Evolutionary conservation across 2,888 invertebrate genomes (phyloP).

Genomic region (Rhorus exstirpatorius): DNA sequence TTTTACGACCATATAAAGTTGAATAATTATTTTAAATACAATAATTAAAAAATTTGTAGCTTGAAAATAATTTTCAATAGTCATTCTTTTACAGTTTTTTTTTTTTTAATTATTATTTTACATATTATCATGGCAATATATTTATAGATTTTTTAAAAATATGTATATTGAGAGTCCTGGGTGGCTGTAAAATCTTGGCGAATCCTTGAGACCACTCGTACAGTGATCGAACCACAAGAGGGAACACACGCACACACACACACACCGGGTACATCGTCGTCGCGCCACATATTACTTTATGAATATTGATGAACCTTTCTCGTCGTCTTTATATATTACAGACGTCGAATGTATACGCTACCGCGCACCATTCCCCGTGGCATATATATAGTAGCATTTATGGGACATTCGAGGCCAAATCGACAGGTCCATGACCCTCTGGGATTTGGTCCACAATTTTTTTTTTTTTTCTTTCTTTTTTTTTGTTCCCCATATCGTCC

Average conservation of each 20-base stretch:
- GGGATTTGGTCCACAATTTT: too few relatives aligned
- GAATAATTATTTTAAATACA: too few relatives aligned
- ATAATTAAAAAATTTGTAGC: too few relatives aligned
- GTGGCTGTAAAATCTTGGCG: constrained; percentile 55
- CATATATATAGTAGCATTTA: not conserved
- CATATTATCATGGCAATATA: not conserved
- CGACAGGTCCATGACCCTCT: too few relatives aligned
- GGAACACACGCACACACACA: too few relatives aligned
- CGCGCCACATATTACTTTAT: constrained; percentile 75
- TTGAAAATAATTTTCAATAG: not conserved
- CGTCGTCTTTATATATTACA: constrained; percentile 79
- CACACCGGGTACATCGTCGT: constrained; percentile 36
- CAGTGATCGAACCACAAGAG: constrained; percentile 73
- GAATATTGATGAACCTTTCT: constrained; percentile 85
- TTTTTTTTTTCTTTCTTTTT: too few relatives aligned
- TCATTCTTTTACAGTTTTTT: too few relatives aligned
- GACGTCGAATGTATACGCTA: constrained; percentile 70
- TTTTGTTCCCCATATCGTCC: too few relatives aligned
- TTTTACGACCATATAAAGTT: too few relatives aligned
- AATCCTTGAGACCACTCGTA: constrained; percentile 83
- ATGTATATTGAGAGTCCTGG: not conserved
- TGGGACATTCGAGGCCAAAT: not conserved
- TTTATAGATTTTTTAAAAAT: too few relatives aligned
- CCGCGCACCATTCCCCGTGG: constrained; percentile 11
- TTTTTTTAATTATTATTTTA: not conserved